These are phyloP conservation scores for Cyrtodaria siliqua DNA, from an alignment of 2,888 invertebrate genomes.

Conservation along the genomic window DNA sequence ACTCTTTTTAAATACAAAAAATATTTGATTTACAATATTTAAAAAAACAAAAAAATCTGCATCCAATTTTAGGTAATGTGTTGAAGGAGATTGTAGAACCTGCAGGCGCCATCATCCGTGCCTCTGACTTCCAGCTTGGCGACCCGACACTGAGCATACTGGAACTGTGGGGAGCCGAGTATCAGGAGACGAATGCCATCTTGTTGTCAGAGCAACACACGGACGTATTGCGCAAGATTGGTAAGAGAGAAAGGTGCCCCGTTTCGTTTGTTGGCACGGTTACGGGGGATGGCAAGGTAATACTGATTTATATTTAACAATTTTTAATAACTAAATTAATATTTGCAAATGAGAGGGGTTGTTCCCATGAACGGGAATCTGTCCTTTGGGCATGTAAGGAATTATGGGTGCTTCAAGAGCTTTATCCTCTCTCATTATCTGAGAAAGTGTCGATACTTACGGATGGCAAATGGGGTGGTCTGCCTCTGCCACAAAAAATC, in stretches of 20 bases:
- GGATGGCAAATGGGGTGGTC: no score
- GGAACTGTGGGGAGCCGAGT: constrained; percentile 99
- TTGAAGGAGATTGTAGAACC: constrained; percentile 98
- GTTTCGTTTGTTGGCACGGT: constrained; percentile 97
- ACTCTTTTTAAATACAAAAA: no score
- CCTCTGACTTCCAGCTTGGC: constrained; percentile 92
- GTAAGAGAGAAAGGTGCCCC: constrained; percentile 95
- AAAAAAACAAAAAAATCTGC: neutral
- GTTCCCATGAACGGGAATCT: no score
- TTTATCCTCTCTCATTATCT: no score
- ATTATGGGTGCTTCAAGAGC: no score
- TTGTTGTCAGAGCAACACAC: constrained; percentile 90
- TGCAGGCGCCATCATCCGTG: constrained; percentile 95
- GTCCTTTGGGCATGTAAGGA: neutral
- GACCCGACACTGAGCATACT: constrained; percentile 97
- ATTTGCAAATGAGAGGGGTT: no score
- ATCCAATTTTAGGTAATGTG: constrained; percentile 93
- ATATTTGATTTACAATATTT: no score
- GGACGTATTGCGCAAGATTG: constrained; percentile 90
- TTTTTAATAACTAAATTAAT: no score
- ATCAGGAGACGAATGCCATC: constrained; percentile 97
- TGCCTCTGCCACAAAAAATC: no score
- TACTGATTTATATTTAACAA: no score
- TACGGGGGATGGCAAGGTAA: constrained; percentile 92
- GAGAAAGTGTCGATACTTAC: no score